phyloP scores from a whole-genome alignment of 2,888 invertebrate species.

The Cyclophora albipunctata region DNA sequence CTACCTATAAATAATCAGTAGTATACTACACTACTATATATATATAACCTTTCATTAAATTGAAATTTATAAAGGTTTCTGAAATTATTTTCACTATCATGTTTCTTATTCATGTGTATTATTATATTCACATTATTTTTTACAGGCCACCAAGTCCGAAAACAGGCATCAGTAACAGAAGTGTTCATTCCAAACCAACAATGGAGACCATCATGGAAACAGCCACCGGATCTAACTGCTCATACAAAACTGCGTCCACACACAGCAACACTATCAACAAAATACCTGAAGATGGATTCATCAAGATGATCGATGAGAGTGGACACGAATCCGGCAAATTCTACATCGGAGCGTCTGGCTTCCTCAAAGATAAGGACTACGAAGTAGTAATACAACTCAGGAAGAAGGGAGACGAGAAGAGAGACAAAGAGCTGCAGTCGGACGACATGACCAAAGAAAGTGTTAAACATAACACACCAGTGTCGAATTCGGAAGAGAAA shows the following conservation, averaged over 20 bases:
- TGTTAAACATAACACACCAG: slow-evolving; percentile 3
- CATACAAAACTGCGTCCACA: slow-evolving; percentile 40
- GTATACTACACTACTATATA: no score
- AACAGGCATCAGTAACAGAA: no score
- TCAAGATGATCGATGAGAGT: slow-evolving; percentile 45
- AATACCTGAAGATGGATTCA: slow-evolving; percentile 33
- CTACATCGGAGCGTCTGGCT: slow-evolving; percentile 55
- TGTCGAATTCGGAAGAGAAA: no score
- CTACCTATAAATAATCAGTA: no score
- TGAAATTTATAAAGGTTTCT: no score
- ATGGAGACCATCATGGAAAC: no score
- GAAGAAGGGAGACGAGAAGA: slow-evolving; percentile 41
- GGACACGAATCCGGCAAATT: slow-evolving; percentile 53
- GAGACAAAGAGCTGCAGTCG: slow-evolving; percentile 8
- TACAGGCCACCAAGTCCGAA: no score
- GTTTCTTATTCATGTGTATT: no score
- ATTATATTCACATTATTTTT: no score
- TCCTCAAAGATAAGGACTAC: slow-evolving; percentile 54
- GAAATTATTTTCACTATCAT: no score
- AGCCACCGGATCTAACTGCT: slow-evolving; percentile 34
- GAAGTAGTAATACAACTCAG: slow-evolving; percentile 64
- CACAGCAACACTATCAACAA: slow-evolving; percentile 23
- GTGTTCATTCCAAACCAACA: no score
- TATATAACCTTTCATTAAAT: no score
- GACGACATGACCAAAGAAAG: slow-evolving; percentile 8